Conservation (phyloP, 2,797 vertebrate species). For the Galaxias olidus region DNA sequence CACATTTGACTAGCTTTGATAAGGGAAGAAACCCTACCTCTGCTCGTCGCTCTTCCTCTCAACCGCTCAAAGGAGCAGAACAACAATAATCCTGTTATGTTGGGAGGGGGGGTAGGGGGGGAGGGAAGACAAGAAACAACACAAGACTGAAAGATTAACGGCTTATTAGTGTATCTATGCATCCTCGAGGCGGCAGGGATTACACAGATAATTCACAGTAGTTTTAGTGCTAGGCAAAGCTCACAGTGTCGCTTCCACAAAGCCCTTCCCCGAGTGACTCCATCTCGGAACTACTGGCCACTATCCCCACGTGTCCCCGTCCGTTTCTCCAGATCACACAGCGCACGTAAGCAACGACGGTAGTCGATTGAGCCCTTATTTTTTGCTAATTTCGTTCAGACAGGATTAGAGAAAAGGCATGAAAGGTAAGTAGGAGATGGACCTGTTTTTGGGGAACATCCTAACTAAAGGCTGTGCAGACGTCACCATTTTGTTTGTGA, state of each 20-base stretch:
- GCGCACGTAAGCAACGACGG: too few relatives aligned
- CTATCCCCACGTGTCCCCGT: slow-evolving; percentile 23
- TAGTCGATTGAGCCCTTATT: too few relatives aligned
- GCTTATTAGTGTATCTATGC: slow-evolving; percentile 54
- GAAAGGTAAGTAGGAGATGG: too few relatives aligned
- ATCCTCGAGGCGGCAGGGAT: slow-evolving; percentile 48
- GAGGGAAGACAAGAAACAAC: slow-evolving; percentile 29
- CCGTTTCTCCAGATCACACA: not conserved
- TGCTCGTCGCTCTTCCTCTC: slow-evolving; percentile 15
- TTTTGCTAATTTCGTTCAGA: too few relatives aligned
- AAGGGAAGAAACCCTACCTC: slow-evolving; percentile 10
- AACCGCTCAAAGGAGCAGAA: slow-evolving; percentile 13
- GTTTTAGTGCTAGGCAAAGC: slow-evolving; percentile 14
- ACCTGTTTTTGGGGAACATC: too few relatives aligned
- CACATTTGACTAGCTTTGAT: slow-evolving; percentile 17
- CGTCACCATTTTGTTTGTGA: too few relatives aligned
- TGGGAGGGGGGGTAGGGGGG: slow-evolving; percentile 17
- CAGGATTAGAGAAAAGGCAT: too few relatives aligned
- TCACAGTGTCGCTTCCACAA: not conserved
- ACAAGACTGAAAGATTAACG: slow-evolving; percentile 51
- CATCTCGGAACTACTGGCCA: not conserved
- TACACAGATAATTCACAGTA: slow-evolving; percentile 50
- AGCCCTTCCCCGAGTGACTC: not conserved
- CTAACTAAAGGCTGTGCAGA: too few relatives aligned
- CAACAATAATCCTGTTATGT: slow-evolving; percentile 33